A percentile compares a stretch with the other conserved stretches of the same genome.
phyloP scores from a whole-genome alignment of 2,113 vertebrate species.

The Haplochromis vanheusdeni region DNA sequence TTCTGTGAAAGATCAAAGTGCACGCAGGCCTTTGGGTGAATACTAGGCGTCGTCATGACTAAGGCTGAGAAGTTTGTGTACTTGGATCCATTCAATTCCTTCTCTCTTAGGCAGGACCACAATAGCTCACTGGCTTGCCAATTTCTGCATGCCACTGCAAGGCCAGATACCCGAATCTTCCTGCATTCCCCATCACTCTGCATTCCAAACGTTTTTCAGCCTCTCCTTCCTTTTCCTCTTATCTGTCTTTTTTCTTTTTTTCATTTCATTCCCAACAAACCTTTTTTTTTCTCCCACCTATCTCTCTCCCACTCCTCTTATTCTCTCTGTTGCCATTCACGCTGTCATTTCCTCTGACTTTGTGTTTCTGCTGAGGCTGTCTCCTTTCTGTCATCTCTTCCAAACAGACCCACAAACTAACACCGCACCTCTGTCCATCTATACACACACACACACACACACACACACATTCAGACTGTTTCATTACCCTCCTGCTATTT shows the following conservation, averaged over 20 bases:
- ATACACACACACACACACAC: background rate
- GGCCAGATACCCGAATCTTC: background rate
- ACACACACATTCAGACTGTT: slow-evolving; percentile 19
- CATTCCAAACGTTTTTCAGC: background rate
- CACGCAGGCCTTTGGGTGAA: background rate
- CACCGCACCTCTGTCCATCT: background rate
- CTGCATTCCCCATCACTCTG: background rate
- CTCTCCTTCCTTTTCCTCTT: background rate
- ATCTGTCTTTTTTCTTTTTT: slow-evolving; percentile 8
- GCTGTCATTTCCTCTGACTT: slow-evolving; percentile 7
- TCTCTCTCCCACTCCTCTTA: background rate
- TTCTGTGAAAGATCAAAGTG: slow-evolving; percentile 1
- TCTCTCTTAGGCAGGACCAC: background rate
- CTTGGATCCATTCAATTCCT: background rate
- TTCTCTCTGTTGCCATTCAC: slow-evolving; percentile 9
- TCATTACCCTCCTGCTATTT: slow-evolving; percentile 53
- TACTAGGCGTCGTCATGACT: background rate
- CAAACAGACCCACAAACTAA: background rate
- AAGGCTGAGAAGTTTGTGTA: background rate
- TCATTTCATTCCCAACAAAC: background rate
- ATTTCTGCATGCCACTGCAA: background rate
- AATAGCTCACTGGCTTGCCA: slow-evolving; percentile 17
- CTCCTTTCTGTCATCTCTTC: slow-evolving; percentile 1
- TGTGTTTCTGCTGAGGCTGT: slow-evolving; percentile 17
- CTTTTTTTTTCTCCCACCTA: background rate